Evolutionary conservation across 2,113 vertebrate species (phyloP).

Genomic region (Sorex araneus): DNA sequence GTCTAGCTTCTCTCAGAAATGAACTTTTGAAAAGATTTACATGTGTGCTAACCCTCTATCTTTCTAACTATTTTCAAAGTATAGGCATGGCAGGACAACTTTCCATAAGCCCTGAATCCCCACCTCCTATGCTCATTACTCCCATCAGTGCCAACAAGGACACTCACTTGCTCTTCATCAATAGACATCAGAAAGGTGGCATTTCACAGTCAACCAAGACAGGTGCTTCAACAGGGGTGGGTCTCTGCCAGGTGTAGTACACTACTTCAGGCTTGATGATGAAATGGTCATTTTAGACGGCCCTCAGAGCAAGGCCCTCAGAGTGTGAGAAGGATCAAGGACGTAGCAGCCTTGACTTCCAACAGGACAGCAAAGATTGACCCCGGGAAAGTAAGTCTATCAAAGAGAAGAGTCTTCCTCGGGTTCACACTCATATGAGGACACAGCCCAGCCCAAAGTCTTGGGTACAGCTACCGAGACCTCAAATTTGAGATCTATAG

Average conservation of each 20-base stretch:
- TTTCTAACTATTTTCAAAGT: not conserved
- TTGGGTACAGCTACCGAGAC: too few species aligned
- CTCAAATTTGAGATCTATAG: too few species aligned
- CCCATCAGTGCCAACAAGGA: too few species aligned
- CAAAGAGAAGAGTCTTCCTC: not conserved
- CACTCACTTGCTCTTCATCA: not conserved
- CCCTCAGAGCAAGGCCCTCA: not conserved
- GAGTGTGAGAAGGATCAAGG: not conserved
- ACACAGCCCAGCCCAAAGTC: accelerated
- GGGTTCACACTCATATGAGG: not conserved
- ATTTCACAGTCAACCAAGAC: too few species aligned
- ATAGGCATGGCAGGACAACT: not conserved
- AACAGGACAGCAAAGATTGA: accelerated
- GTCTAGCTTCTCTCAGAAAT: not conserved
- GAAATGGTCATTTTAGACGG: not conserved
- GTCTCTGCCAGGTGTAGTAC: not conserved
- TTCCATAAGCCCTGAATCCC: too few species aligned
- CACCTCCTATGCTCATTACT: too few species aligned
- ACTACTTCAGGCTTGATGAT: not conserved
- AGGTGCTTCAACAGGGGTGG: too few species aligned
- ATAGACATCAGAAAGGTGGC: not conserved
- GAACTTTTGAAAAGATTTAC: not conserved
- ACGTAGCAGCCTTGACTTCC: not conserved
- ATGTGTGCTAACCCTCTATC: not conserved
- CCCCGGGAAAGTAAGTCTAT: not conserved